Evolutionary conservation across 2,113 vertebrate genomes (phyloP).

Genomic region (crab-eating macaque (Macaca fascicularis)): DNA sequence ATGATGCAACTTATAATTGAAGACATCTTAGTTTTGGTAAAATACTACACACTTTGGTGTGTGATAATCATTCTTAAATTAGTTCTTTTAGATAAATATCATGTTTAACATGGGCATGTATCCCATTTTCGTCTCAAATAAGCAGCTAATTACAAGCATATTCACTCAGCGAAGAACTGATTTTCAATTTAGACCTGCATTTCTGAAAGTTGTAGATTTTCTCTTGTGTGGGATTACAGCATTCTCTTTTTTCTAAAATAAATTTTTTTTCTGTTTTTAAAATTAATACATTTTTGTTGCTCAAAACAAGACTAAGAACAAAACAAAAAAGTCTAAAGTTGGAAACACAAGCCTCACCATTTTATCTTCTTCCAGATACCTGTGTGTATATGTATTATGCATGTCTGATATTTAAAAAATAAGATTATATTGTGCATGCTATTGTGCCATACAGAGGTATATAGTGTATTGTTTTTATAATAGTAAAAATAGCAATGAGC

Average conservation of each 20-base stretch:
- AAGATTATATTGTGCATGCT: background rate
- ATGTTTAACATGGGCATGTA: background rate
- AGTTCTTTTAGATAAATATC: background rate
- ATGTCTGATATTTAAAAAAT: background rate
- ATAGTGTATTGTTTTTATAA: background rate
- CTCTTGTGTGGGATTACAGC: background rate
- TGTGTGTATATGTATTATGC: background rate
- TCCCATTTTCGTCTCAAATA: background rate
- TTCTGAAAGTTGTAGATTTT: background rate
- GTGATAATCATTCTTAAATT: background rate
- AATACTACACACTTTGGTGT: background rate
- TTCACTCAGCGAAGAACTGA: background rate
- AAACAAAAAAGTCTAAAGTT: background rate
- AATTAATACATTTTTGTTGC: background rate
- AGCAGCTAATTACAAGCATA: background rate
- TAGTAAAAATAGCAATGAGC: background rate
- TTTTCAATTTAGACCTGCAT: background rate
- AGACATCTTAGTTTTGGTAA: background rate
- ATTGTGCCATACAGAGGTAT: background rate
- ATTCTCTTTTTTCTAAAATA: background rate
- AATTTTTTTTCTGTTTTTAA: background rate
- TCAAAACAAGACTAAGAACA: background rate
- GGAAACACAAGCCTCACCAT: background rate
- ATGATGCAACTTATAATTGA: background rate
- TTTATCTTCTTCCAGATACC: background rate